Percentiles rank a stretch among this genome's conserved stretches.
Conservation (phyloP, 2,888 invertebrate genomes). For the Meteorus colon region DNA sequence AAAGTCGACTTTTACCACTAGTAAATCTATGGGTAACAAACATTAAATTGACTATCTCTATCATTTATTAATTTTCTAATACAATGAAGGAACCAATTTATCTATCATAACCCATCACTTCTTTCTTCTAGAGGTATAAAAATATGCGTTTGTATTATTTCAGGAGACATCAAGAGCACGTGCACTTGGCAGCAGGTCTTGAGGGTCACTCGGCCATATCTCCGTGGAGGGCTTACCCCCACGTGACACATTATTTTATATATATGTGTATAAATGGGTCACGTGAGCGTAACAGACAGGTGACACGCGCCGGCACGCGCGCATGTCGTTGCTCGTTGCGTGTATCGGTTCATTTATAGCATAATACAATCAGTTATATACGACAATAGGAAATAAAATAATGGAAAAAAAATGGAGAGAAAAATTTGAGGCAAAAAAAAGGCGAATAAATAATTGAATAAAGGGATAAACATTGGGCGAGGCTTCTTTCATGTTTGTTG, state of each 20-base stretch:
- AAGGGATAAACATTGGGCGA: slow-evolving; percentile 25
- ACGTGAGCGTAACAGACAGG: slow-evolving; percentile 70
- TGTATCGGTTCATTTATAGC: slow-evolving; percentile 22
- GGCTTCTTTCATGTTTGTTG: neutral
- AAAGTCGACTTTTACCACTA: too few species aligned
- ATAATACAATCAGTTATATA: slow-evolving; percentile 29
- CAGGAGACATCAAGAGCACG: neutral
- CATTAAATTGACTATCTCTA: too few species aligned
- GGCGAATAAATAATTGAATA: slow-evolving; percentile 4
- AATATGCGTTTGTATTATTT: neutral
- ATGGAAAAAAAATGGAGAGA: neutral
- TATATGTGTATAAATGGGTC: slow-evolving; percentile 42
- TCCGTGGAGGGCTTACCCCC: slow-evolving; percentile 62
- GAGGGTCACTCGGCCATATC: slow-evolving; percentile 65
- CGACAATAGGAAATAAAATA: slow-evolving; percentile 6
- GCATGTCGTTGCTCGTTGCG: slow-evolving; percentile 44
- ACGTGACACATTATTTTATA: slow-evolving; percentile 54
- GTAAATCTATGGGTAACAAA: too few species aligned
- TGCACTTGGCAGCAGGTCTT: slow-evolving; percentile 57
- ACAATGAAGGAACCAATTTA: too few species aligned
- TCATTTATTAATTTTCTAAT: too few species aligned
- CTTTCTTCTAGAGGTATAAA: neutral
- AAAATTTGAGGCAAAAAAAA: slow-evolving; percentile 5
- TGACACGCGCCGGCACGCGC: slow-evolving; percentile 72
- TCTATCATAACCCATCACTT: too few species aligned